Conservation (phyloP, 2,797 vertebrate genomes). For the Pachyuromys duprasi region DNA sequence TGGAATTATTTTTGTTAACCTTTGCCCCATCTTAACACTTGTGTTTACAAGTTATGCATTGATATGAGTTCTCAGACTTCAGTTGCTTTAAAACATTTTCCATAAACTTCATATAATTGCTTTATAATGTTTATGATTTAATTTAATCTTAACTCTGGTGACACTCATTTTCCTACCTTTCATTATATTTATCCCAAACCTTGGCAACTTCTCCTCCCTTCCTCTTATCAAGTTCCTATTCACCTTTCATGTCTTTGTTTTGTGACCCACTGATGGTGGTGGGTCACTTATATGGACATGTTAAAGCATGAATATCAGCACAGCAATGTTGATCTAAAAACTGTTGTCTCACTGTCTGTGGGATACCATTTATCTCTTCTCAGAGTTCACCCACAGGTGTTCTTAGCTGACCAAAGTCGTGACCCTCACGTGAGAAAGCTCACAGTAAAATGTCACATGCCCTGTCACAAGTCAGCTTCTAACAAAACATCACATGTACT, state of each 20-base stretch:
- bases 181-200: neutral
- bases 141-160: neutral
- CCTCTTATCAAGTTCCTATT: neutral
- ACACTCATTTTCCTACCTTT: neutral
- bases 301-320: no score
- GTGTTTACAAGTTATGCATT: neutral
- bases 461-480: no score
- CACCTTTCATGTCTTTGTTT: neutral
- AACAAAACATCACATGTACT: no score
- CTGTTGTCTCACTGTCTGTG: no score
- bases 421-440: no score
- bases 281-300: neutral
- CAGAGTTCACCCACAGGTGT: no score
- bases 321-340: no score
- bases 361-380: no score
- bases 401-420: no score
- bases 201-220: neutral
- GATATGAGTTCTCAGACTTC: neutral
- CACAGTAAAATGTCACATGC: no score
- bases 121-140: neutral
- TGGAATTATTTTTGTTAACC: neutral
- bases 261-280: neutral
- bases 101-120: neutral
- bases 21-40: neutral
- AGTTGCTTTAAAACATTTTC: conserved; percentile 6